Base-by-base conservation (phyloP, 2,888 invertebrate species). In the Drosophila monieri region DNA sequence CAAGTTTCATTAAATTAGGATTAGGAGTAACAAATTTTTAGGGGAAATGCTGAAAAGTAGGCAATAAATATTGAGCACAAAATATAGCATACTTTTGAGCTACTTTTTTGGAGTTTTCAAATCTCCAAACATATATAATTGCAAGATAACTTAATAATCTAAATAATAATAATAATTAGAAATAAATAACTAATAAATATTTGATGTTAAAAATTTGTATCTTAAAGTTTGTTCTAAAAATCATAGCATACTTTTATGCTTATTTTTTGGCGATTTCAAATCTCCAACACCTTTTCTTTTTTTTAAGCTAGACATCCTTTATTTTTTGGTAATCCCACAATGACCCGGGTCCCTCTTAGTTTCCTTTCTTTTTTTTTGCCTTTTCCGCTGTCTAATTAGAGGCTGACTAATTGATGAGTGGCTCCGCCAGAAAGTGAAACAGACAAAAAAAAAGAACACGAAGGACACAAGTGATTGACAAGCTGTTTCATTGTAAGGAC, bases 401-500 rank as follows among this genome's bases (percentile, higher is more conserved):
- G 62, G 47, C 49, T 78, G 62, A 65, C 62, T 76, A 80, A 78
- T 68, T 80, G 76, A 80, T 70, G 85, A 68, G 71, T 61, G 57
- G 47, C 32, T 49, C 37, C 43, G 39, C 21, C 43, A 41, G 41
- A 12, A 8, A 14, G 39, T 23, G 15, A 14, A n/a, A 53, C 49
- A 35, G 35, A 35, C 35, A n/a, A n/a, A 32, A 32, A 30, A 30
- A 41, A 46, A 18, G 47, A 54, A 57, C 56, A 41, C 46, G 46
- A 25, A 39, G 53, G 54, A 64, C 46, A 53, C 46, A 18, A 60
- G 70, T 73, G 79, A 79, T 79, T 78, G 79, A 85, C 81, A 81
- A 71, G 81, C 85, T 67, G 74, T 80, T 78, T 59, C 69, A 68
- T 68, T 68, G 78, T 48, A 59, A 69, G 56, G 76, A 78, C 78